Evolutionary conservation across 1,140 invertebrate species (phyloP).

Genomic region (Mycetomoellerius zeteki): DNA sequence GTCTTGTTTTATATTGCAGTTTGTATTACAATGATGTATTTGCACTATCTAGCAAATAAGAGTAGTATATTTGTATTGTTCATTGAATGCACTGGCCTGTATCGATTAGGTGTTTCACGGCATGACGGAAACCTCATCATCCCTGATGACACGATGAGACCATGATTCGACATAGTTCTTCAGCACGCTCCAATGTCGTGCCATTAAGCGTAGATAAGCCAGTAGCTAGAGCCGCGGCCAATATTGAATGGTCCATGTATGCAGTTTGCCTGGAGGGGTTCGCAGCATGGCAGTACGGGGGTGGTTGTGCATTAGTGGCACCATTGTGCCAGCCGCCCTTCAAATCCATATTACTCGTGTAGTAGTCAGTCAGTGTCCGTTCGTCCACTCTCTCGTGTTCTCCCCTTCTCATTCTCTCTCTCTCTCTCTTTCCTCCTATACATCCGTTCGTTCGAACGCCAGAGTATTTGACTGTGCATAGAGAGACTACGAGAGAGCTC

Average conservation of each 20-base stretch:
- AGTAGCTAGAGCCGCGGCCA: conserved; percentile 81
- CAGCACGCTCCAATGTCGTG: conserved; percentile 73
- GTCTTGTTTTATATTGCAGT: not conserved
- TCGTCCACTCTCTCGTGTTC: conserved; percentile 78
- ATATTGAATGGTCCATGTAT: conserved; percentile 85
- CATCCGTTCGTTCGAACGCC: conserved; percentile 68
- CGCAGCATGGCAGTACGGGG: conserved; percentile 71
- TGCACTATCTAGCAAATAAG: not conserved
- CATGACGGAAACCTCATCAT: conserved; percentile 54
- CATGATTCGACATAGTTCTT: conserved; percentile 73
- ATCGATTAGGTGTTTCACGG: conserved; percentile 38
- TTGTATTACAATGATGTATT: not conserved
- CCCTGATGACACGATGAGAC: conserved; percentile 53
- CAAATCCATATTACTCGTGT: conserved; percentile 86
- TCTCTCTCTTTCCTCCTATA: conserved; percentile 30
- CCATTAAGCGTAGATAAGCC: conserved; percentile 84
- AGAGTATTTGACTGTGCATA: conserved; percentile 73
- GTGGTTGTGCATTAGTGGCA: conserved; percentile 85
- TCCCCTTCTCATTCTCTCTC: conserved; percentile 6
- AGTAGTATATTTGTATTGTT: conserved; percentile 24
- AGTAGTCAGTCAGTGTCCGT: conserved; percentile 85
- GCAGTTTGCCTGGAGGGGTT: conserved; percentile 81
- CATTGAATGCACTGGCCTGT: not conserved
- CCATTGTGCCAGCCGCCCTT: conserved; percentile 84
- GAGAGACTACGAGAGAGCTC: conserved; percentile 62